Conservation (phyloP, 2,888 invertebrate genomes). For the Drosophila leonis region DNA sequence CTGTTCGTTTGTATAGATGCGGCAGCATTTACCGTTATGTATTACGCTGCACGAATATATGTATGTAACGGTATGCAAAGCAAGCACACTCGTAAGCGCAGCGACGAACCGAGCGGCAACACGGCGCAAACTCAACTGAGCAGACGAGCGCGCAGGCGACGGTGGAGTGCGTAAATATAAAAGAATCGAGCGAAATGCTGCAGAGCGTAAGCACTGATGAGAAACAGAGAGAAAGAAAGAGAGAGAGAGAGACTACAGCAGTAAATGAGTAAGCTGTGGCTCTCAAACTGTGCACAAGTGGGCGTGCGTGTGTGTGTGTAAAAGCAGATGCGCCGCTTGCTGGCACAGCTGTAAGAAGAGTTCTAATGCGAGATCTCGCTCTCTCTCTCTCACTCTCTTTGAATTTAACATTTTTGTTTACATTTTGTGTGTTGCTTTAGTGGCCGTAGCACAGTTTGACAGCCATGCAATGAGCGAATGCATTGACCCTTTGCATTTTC, state of each 20-base stretch:
- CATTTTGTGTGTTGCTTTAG: slow-evolving; percentile 27
- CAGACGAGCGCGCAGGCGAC: slow-evolving; percentile 36
- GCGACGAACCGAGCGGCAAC: slow-evolving; percentile 60
- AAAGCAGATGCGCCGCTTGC: slow-evolving; percentile 15
- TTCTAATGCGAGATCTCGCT: slow-evolving; percentile 30
- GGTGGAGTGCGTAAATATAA: slow-evolving; percentile 22
- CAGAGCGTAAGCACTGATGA: slow-evolving; percentile 6
- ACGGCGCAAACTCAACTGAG: slow-evolving; percentile 72
- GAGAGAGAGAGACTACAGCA: neutral
- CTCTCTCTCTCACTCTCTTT: neutral
- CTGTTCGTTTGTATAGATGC: slow-evolving; percentile 39
- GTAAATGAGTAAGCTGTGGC: slow-evolving; percentile 20
- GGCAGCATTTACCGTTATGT: slow-evolving; percentile 62
- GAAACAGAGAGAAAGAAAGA: slow-evolving; percentile 5
- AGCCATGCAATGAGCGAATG: slow-evolving; percentile 37
- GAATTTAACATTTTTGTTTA: slow-evolving; percentile 52
- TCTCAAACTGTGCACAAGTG: slow-evolving; percentile 66
- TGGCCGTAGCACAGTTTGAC: slow-evolving; percentile 51
- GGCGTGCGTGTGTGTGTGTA: slow-evolving; percentile 36
- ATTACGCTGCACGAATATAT: slow-evolving; percentile 41
- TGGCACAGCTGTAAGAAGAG: slow-evolving; percentile 44
- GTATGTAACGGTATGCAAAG: slow-evolving; percentile 40
- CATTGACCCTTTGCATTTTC: slow-evolving; percentile 69
- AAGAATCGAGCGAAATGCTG: slow-evolving; percentile 34
- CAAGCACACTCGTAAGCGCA: slow-evolving; percentile 35